Conservation (phyloP, 2,113 vertebrate species). For the Agapornis roseicollis region DNA sequence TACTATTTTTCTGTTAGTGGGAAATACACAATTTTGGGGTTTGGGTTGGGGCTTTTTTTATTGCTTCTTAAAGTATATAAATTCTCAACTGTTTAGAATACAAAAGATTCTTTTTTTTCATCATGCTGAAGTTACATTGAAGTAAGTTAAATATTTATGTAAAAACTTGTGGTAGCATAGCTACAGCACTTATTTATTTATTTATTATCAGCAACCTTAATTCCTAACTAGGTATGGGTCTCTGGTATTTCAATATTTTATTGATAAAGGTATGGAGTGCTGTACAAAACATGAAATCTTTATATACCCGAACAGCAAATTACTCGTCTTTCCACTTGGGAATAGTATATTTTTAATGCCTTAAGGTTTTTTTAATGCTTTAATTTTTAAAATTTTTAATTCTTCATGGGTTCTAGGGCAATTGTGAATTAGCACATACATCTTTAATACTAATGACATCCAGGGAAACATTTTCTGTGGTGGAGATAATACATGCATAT, state of each 20-base stretch:
- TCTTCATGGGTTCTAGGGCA: constrained; percentile 39
- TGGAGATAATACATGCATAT: constrained; percentile 29
- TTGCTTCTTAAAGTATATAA: not conserved
- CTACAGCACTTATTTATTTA: not conserved
- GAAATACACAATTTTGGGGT: not conserved
- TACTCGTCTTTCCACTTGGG: constrained; percentile 9
- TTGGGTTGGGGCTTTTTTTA: not conserved
- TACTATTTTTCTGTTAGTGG: not conserved
- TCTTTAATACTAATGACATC: constrained; percentile 51
- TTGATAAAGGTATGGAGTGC: not conserved
- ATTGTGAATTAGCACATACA: constrained; percentile 36
- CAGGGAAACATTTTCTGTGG: constrained; percentile 41
- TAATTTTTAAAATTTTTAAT: constrained; percentile 49
- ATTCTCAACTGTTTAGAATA: not conserved
- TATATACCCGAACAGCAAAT: constrained; percentile 24
- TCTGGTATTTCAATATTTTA: constrained; percentile 35
- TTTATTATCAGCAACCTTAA: not conserved
- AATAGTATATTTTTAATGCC: constrained; percentile 51
- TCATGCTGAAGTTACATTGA: not conserved
- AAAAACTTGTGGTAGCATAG: not conserved
- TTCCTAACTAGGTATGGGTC: not conserved
- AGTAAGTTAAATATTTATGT: not conserved
- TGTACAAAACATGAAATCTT: constrained; percentile 59
- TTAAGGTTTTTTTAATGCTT: constrained; percentile 49
- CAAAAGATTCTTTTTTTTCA: not conserved